Conservation (phyloP, 2,888 invertebrate genomes). For the Agelastica alni region DNA sequence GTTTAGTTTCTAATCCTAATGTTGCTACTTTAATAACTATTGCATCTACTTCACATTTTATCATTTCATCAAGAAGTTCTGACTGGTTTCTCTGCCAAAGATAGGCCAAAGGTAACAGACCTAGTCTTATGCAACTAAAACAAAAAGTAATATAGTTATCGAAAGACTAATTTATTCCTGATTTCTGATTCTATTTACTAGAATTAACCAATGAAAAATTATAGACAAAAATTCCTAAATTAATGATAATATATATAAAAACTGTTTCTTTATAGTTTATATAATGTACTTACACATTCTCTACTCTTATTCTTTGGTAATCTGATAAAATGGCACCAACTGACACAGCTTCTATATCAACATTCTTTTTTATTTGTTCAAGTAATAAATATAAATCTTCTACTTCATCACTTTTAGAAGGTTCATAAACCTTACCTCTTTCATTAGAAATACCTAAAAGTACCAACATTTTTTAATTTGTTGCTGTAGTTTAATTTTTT, state of each 20-base stretch:
- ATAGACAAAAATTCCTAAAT: too few relatives aligned
- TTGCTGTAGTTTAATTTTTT: too few relatives aligned
- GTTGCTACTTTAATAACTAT: slow-evolving; percentile 96
- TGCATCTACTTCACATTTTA: slow-evolving; percentile 87
- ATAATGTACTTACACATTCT: slow-evolving; percentile 86
- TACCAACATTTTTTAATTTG: too few relatives aligned
- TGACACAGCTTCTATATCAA: slow-evolving; percentile 83
- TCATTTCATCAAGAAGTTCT: slow-evolving; percentile 95
- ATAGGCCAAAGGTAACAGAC: slow-evolving; percentile 87
- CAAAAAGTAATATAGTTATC: too few relatives aligned
- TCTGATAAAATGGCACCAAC: slow-evolving; percentile 98
- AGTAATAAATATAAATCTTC: slow-evolving; percentile 93
- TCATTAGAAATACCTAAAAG: slow-evolving; percentile 71
- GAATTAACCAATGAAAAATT: too few relatives aligned
- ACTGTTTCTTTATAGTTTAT: too few relatives aligned
- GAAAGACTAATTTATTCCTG: too few relatives aligned
- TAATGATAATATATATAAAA: too few relatives aligned
- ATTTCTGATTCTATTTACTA: too few relatives aligned
- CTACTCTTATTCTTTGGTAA: slow-evolving; percentile 96
- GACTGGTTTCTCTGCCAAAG: slow-evolving; percentile 96
- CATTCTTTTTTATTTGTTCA: slow-evolving; percentile 69
- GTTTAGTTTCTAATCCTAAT: slow-evolving; percentile 86
- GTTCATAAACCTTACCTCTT: slow-evolving; percentile 77
- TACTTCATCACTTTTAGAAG: slow-evolving; percentile 89
- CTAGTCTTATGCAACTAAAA: slow-evolving; percentile 89